A percentile compares a stretch with the other conserved stretches of the same genome.
Conservation (phyloP, 2,113 vertebrate genomes). For the Phrynocephalus versicolor region DNA sequence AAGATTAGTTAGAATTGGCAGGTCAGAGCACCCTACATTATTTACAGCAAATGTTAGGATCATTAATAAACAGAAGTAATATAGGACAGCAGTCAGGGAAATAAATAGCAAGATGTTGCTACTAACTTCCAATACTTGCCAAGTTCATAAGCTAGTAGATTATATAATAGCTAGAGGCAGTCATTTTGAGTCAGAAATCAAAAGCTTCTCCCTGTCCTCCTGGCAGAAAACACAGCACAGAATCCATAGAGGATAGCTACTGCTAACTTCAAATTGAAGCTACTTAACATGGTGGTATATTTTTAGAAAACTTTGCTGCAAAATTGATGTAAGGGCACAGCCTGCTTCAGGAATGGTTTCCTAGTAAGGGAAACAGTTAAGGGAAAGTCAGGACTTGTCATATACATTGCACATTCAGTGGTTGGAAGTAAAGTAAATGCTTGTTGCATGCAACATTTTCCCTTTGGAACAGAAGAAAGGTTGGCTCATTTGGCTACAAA, state of each 20-base stretch:
- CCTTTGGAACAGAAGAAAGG: not conserved
- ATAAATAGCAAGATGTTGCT: not conserved
- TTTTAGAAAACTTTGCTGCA: not conserved
- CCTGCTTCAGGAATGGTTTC: not conserved
- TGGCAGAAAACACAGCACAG: not conserved
- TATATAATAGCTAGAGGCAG: not conserved
- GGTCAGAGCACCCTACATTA: not conserved
- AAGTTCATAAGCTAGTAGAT: not conserved
- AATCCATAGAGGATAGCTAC: not conserved
- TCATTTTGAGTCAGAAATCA: not conserved
- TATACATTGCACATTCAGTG: not conserved
- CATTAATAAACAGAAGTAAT: not conserved
- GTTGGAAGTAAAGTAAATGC: not conserved
- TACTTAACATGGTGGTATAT: not conserved
- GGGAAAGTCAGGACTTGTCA: not conserved
- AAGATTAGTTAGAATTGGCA: too few species aligned
- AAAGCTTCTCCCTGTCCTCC: not conserved
- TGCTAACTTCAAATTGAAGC: too few species aligned
- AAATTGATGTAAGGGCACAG: not conserved
- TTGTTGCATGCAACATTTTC: not conserved
- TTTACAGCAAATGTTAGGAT: not conserved
- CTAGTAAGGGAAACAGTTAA: too few species aligned
- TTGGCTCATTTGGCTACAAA: not conserved
- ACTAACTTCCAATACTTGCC: not conserved
- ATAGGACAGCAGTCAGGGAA: not conserved